Conservation (phyloP, 1,140 invertebrate genomes). For the Theocolax elegans region DNA sequence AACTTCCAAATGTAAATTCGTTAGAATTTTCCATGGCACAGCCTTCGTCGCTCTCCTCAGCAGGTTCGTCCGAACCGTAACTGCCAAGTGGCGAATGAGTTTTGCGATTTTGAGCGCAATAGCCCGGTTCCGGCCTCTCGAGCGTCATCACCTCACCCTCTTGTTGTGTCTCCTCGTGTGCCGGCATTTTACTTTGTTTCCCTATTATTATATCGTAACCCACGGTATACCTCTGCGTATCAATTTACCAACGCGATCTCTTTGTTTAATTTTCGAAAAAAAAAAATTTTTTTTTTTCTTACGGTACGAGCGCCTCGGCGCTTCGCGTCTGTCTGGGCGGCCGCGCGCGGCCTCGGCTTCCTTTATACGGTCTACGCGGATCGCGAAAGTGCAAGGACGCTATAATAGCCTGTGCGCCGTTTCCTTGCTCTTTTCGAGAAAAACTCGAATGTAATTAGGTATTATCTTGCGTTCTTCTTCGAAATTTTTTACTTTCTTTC, state of each 20-base stretch:
- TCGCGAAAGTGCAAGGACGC: slow-evolving; percentile 38
- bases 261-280: too few species aligned
- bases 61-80: not conserved
- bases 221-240: too few species aligned
- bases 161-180: slow-evolving; percentile 50
- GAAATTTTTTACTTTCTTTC: too few species aligned
- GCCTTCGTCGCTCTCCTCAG: not conserved
- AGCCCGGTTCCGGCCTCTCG: not conserved
- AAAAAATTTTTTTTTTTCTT: too few species aligned
- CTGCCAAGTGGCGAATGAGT: not conserved
- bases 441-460: not conserved
- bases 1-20: slow-evolving; percentile 50
- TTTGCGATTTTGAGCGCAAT: not conserved
- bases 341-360: slow-evolving; percentile 53
- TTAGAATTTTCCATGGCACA: not conserved
- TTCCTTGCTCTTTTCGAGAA: slow-evolving; percentile 9
- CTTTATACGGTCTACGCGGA: slow-evolving; percentile 59
- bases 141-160: not conserved
- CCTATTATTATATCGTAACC: not conserved
- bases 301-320: not conserved
- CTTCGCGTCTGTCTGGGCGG: slow-evolving; percentile 50
- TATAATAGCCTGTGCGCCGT: not conserved
- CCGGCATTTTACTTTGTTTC: slow-evolving; percentile 50
- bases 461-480: too few species aligned
- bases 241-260: too few species aligned